Conservation (phyloP, 2,797 vertebrate genomes). For the Melopsittacus undulatus region DNA sequence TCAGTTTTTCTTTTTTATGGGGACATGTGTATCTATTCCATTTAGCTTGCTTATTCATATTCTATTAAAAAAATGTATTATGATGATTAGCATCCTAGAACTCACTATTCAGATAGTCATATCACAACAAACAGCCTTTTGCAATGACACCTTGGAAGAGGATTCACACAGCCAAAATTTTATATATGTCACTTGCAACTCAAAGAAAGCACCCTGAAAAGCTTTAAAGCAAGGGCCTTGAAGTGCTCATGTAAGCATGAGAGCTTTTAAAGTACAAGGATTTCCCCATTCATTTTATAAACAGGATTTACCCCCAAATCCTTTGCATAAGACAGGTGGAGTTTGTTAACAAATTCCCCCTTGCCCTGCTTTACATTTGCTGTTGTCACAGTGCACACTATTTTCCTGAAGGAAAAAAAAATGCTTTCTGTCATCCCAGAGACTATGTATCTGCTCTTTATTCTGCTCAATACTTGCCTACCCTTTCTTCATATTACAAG, state of each 20-base stretch:
- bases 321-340: background rate
- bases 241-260: background rate
- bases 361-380: background rate
- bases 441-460: background rate
- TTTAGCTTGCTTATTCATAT: background rate
- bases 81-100: background rate
- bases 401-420: background rate
- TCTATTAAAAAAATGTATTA: background rate
- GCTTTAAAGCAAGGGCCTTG: background rate
- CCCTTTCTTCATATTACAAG: background rate
- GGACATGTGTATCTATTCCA: background rate
- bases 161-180: background rate
- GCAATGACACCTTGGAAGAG: background rate
- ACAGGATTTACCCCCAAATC: background rate
- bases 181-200: background rate
- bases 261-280: background rate
- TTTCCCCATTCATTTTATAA: background rate
- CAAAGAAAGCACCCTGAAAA: background rate
- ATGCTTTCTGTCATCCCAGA: background rate
- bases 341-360: background rate
- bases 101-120: background rate
- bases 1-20: background rate
- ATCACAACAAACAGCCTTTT: background rate
- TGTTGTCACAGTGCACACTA: background rate
- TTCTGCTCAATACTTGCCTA: background rate